Conservation (phyloP, 2,113 vertebrate species). For the Bombycilla garrulus region DNA sequence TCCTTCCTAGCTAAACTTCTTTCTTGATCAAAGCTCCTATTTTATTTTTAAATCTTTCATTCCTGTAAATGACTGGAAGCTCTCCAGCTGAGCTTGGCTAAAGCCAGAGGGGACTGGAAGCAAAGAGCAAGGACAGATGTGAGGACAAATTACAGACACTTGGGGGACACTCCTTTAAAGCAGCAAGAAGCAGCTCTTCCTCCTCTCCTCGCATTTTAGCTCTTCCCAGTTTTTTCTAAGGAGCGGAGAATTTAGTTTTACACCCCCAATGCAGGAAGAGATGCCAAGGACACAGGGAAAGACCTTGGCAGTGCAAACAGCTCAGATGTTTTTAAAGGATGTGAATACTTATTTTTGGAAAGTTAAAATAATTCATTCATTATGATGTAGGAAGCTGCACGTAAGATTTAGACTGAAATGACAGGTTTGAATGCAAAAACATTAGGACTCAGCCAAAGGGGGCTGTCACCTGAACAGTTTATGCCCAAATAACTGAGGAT, state of each 20-base stretch:
- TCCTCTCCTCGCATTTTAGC: not conserved
- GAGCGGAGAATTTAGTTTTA: not conserved
- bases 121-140: not conserved
- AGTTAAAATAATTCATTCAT: not conserved
- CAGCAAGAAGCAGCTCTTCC: not conserved
- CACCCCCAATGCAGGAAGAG: slow-evolving; percentile 9
- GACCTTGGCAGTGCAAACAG: slow-evolving; percentile 15
- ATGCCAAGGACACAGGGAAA: slow-evolving; percentile 34
- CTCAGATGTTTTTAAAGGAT: slow-evolving; percentile 53
- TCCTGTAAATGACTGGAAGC: slow-evolving; percentile 50
- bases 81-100: slow-evolving; percentile 4
- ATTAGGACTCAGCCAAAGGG: not conserved
- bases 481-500: not conserved
- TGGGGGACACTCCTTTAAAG: not conserved
- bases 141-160: not conserved
- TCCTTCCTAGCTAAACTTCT: not conserved
- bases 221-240: not conserved
- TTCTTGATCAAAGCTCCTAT: slow-evolving; percentile 26
- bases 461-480: not conserved
- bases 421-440: not conserved
- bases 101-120: slow-evolving; percentile 24
- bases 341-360: slow-evolving; percentile 39
- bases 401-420: not conserved
- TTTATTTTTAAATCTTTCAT: slow-evolving; percentile 56
- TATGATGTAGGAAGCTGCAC: not conserved